A percentile compares a stretch with the other conserved stretches of the same genome.
These are phyloP conservation scores for Hedychridium roseum DNA, from an alignment of 2,888 invertebrate genomes.

Conservation along the genomic window DNA sequence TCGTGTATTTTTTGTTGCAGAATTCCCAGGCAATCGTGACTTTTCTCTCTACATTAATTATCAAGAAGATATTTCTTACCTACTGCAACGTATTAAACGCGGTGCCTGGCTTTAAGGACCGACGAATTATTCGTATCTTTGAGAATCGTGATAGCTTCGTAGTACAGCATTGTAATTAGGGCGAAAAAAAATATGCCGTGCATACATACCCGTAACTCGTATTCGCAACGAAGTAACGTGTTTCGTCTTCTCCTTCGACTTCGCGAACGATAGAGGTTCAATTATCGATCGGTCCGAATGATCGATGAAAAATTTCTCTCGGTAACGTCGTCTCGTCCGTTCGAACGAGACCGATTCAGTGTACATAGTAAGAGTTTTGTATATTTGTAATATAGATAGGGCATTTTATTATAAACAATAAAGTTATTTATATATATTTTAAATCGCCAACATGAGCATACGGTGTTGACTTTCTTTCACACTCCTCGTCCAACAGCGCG, in stretches of 20 bases:
- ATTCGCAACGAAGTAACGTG: conserved; percentile 52
- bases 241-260: conserved; percentile 51
- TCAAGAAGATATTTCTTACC: conserved; percentile 50
- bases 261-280: conserved; percentile 48
- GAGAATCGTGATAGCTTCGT: conserved; percentile 55
- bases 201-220: conserved; percentile 51
- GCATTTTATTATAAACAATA: conserved; percentile 58
- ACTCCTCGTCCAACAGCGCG: too few species aligned
- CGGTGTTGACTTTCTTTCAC: conserved; percentile 11
- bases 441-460: conserved; percentile 41
- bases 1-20: conserved; percentile 38
- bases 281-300: conserved; percentile 38
- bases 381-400: conserved; percentile 59
- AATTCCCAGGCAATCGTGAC: conserved; percentile 41
- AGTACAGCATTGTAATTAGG: conserved; percentile 52
- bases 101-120: conserved; percentile 43
- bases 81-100: conserved; percentile 48
- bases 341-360: conserved; percentile 44
- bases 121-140: conserved; percentile 50
- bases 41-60: conserved; percentile 53
- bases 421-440: conserved; percentile 59
- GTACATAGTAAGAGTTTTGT: conserved; percentile 56
- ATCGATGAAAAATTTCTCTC: conserved; percentile 37
- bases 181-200: conserved; percentile 34
- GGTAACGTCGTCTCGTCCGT: conserved; percentile 43